Evolutionary conservation across 2,797 vertebrate genomes (phyloP).

Genomic region (Pteropus rufus): DNA sequence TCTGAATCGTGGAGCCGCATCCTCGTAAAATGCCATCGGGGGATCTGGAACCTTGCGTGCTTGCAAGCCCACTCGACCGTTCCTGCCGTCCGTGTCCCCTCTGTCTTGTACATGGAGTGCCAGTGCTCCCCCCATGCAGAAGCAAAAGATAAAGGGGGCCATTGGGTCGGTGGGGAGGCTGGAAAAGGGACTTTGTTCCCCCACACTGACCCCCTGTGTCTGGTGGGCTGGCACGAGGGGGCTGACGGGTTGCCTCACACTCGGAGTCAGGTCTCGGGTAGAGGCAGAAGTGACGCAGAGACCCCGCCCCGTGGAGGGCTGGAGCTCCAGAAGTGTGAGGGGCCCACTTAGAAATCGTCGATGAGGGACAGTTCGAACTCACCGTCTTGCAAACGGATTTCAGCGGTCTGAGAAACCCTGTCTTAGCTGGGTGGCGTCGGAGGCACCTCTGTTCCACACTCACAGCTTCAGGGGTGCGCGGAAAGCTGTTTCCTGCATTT

Average conservation of each 20-base stretch:
- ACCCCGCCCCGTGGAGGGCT: no score
- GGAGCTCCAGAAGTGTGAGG: no score
- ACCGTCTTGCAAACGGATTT: neutral
- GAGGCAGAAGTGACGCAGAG: neutral
- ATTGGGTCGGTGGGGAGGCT: neutral
- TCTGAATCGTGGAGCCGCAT: neutral
- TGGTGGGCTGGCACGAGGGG: neutral
- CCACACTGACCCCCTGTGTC: neutral
- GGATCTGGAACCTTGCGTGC: neutral
- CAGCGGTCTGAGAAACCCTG: neutral
- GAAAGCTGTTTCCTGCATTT: neutral
- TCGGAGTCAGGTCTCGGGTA: neutral
- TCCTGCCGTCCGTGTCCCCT: no score
- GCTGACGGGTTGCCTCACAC: neutral
- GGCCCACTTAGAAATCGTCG: neutral
- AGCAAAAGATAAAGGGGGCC: neutral
- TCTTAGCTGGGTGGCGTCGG: neutral
- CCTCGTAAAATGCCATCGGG: no score
- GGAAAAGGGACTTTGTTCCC: neutral
- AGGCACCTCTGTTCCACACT: neutral
- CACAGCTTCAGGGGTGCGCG: neutral
- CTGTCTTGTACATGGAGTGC: fast-evolving
- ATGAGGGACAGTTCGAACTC: neutral
- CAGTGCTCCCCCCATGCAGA: neutral
- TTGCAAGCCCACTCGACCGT: neutral